Evolutionary conservation across 1,140 invertebrate genomes (phyloP).

Genomic region (Ceratina australensis): DNA sequence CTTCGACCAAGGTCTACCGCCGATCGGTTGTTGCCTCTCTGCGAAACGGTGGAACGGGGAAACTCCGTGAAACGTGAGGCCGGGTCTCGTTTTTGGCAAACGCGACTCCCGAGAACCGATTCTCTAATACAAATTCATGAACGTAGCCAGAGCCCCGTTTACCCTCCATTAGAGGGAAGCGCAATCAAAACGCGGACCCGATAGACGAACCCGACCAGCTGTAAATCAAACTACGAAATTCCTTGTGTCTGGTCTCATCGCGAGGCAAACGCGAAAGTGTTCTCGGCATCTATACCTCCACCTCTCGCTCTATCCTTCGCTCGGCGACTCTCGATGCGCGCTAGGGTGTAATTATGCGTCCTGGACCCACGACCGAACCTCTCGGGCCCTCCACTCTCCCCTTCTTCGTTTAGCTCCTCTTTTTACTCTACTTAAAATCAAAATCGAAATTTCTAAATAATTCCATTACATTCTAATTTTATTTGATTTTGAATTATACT

Average conservation of each 20-base stretch:
- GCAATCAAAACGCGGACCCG: conserved; percentile 72
- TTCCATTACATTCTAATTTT: too few relatives aligned
- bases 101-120: conserved; percentile 70
- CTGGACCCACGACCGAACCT: conserved; percentile 28
- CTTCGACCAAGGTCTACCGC: conserved; percentile 34
- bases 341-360: conserved; percentile 64
- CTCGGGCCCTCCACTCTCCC: conserved; percentile 1
- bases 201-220: conserved; percentile 70
- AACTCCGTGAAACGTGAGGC: conserved; percentile 19
- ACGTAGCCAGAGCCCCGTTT: conserved; percentile 71
- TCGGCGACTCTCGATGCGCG: conserved; percentile 28
- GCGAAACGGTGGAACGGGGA: conserved; percentile 38
- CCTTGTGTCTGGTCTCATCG: conserved; percentile 62
- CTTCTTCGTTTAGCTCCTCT: not conserved
- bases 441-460: too few relatives aligned
- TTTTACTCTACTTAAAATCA: not conserved
- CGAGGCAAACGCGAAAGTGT: conserved; percentile 55
- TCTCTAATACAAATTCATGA: conserved; percentile 79
- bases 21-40: not conserved
- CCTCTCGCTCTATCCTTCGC: not conserved
- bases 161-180: conserved; percentile 76
- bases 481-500: too few relatives aligned
- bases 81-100: conserved; percentile 45
- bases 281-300: conserved; percentile 16
- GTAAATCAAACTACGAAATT: conserved; percentile 78